A percentile compares a stretch with the other conserved stretches of the same genome.
These are phyloP conservation scores for Paraescarpia echinospica DNA, from an alignment of 1,140 invertebrate genomes.

Conservation along the genomic window DNA sequence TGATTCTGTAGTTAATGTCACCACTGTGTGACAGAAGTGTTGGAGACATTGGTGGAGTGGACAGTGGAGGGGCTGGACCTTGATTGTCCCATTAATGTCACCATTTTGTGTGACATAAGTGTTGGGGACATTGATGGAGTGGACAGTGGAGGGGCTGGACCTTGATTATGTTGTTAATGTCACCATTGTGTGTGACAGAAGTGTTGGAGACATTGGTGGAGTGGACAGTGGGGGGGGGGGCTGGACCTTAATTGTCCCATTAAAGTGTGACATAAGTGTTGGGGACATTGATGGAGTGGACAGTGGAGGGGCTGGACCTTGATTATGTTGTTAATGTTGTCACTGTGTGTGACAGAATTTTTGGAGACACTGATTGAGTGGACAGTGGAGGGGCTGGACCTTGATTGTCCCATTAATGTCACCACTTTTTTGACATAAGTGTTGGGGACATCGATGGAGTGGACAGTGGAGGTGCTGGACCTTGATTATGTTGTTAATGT, in stretches of 20 bases:
- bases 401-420: constrained; percentile 70
- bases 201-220: background rate
- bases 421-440: constrained; percentile 48
- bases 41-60: constrained; percentile 66
- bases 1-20: background rate
- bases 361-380: constrained; percentile 66
- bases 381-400: constrained; percentile 76
- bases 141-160: constrained; percentile 76
- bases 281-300: no score
- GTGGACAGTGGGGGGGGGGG: background rate
- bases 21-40: constrained; percentile 26
- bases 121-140: constrained; percentile 64
- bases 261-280: background rate
- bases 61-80: constrained; percentile 78
- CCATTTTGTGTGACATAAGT: constrained; percentile 44
- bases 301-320: background rate
- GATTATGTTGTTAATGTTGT: background rate
- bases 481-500: constrained; percentile 68
- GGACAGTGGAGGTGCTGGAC: constrained; percentile 76
- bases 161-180: constrained; percentile 68
- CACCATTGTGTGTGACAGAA: background rate
- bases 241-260: background rate
- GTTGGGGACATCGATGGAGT: constrained; percentile 64
- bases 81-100: constrained; percentile 68
- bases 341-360: constrained; percentile 17